Percentiles rank a stretch among this genome's conserved stretches.
phyloP scores from a whole-genome alignment of 2,113 vertebrate species.

The Pelecanoides urinatrix region DNA sequence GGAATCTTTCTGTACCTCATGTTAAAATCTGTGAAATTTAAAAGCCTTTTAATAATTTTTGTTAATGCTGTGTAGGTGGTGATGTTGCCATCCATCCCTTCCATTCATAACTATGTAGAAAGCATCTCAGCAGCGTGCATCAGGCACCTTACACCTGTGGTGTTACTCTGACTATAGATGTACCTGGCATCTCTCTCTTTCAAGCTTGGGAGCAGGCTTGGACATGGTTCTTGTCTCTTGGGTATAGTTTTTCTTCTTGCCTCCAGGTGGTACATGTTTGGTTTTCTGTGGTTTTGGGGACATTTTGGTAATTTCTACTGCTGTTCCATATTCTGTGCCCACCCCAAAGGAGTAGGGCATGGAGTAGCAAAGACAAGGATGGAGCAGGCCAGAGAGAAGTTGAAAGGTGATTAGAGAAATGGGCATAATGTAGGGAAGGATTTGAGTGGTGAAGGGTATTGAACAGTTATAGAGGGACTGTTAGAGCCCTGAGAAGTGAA shows the following conservation, averaged over 20 bases:
- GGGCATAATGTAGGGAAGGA: neutral
- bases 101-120: neutral
- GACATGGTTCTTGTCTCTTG: neutral
- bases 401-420: neutral
- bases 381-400: neutral
- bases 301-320: neutral
- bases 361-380: neutral
- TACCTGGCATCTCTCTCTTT: neutral
- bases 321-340: neutral
- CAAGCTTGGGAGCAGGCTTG: neutral
- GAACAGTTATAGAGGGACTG: neutral
- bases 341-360: neutral
- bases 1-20: neutral
- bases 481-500: neutral
- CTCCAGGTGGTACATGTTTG: neutral
- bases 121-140: neutral
- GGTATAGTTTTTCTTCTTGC: neutral
- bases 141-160: neutral
- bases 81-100: neutral
- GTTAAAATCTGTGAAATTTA: neutral
- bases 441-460: neutral
- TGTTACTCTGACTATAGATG: neutral
- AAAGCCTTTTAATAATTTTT: neutral
- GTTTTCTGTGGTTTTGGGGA: neutral
- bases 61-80: neutral